phyloP scores from a whole-genome alignment of 2,113 vertebrate species.

The Pomatostomus ruficeps region DNA sequence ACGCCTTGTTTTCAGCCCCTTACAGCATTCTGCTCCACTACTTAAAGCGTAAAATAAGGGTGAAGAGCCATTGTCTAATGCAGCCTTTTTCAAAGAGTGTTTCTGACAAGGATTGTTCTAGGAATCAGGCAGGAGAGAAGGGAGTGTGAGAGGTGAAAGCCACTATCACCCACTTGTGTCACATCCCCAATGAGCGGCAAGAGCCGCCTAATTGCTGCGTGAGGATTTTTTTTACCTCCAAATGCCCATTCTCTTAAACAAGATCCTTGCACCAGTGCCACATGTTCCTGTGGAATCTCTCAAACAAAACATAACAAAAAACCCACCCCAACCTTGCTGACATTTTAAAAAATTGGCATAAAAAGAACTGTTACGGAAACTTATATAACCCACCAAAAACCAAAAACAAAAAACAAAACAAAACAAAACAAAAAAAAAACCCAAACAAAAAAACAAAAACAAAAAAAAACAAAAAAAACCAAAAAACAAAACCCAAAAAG shows the following conservation, averaged over 20 bases:
- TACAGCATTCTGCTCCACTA: conserved; percentile 90
- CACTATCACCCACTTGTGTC: conserved; percentile 92
- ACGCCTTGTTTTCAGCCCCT: conserved; percentile 90
- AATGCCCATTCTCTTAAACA: conserved; percentile 82
- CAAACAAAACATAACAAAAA: conserved; percentile 76
- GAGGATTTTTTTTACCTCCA: conserved; percentile 57
- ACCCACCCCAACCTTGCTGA: conserved; percentile 67
- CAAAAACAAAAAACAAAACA: not conserved
- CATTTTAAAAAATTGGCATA: conserved; percentile 71
- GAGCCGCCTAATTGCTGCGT: conserved; percentile 91
- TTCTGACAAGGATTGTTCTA: conserved; percentile 93
- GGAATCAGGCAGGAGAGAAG: conserved; percentile 90
- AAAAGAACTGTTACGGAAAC: conserved; percentile 66
- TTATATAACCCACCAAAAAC: not conserved
- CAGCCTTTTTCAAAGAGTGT: conserved; percentile 93
- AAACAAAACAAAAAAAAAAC: not conserved
- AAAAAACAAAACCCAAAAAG: not conserved
- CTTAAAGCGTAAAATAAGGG: conserved; percentile 92
- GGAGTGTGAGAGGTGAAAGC: conserved; percentile 91
- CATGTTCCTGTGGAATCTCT: conserved; percentile 82
- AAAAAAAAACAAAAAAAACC: not conserved
- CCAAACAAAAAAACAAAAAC: no score
- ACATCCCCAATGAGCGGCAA: conserved; percentile 88
- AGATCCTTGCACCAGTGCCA: conserved; percentile 81
- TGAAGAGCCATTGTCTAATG: conserved; percentile 94